Evolutionary conservation across 1,140 invertebrate species (phyloP), one percentile per base, ranked within the genome.

Genomic region (Zaprionus gabonicus): DNA sequence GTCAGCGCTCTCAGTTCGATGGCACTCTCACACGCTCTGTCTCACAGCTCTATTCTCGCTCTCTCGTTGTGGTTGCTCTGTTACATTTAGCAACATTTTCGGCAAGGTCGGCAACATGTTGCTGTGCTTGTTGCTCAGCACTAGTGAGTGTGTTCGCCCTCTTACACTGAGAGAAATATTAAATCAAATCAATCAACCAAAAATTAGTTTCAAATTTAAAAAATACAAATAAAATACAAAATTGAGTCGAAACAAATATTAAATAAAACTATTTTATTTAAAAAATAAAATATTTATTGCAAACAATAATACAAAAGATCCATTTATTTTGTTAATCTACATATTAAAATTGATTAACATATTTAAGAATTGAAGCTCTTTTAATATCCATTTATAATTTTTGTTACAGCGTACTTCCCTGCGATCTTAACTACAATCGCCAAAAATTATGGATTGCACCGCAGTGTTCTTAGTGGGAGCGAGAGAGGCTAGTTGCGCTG

Each of bases 51-150:
- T 59, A 41, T 56, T 56, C 23, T 41, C 17, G 44, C 31, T 10
- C 44, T 59, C 38, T 46, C 12, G 23, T 46, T 44, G 59, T 31
- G 55, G 15, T 53, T 46, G 77, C 36, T 63, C 25, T 65, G 64
- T 70, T 78, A 78, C 70, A 80, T 74, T 65, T n/a, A 65, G 64
- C 78, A 78, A 80, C 75, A 80, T 78, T 73, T 41, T 17, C 12
- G 62, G 65, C 85, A 87, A 87, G 84, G 84, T 87, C 84, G 84
- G 84, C 84, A 88, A 88, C 84, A 84, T 87, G 69, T 81, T 67
- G 72, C 55, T 46, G 56, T 63, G 82, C 60, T 73, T 55, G 73
- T 77, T 76, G 64, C 70, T 71, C 53, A 17, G 31, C 9, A 2
- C 41, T 3, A 56, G 53, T 27, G 53, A 56, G 20, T 13, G 5